A percentile compares a stretch with the other conserved stretches of the same genome.
phyloP scores from a whole-genome alignment of 2,113 vertebrate genomes.

The Apaloderma vittatum region DNA sequence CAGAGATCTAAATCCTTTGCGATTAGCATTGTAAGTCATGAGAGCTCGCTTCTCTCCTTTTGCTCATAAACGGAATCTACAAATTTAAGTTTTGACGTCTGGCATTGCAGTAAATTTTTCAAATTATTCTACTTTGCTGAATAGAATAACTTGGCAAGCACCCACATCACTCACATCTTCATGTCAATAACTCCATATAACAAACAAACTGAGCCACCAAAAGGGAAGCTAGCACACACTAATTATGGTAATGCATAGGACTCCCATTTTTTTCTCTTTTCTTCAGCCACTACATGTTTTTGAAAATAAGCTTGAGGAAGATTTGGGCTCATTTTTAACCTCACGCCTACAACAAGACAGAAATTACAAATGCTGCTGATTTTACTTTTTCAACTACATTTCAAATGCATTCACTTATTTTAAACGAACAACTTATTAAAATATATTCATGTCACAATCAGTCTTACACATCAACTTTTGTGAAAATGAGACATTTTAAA shows the following conservation, averaged over 20 bases:
- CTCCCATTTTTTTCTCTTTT: neutral
- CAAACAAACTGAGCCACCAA: neutral
- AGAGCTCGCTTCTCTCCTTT: neutral
- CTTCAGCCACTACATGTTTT: neutral
- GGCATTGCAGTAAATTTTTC: neutral
- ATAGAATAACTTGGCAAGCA: neutral
- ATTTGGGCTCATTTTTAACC: neutral
- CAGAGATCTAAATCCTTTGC: neutral
- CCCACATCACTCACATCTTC: neutral
- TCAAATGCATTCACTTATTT: neutral
- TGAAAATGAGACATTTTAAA: neutral
- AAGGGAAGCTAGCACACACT: neutral
- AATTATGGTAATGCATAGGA: neutral
- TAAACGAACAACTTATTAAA: neutral
- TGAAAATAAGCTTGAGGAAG: neutral
- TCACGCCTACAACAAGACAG: neutral
- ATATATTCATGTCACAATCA: neutral
- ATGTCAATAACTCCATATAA: neutral
- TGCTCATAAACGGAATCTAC: neutral
- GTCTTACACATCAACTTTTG: neutral
- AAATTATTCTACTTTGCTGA: neutral
- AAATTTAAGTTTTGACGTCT: neutral
- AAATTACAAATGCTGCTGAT: neutral
- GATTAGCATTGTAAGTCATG: neutral
- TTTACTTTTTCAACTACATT: neutral